Evolutionary conservation across 2,888 invertebrate species (phyloP).

Genomic region (Hirtodrosophila trivittata): DNA sequence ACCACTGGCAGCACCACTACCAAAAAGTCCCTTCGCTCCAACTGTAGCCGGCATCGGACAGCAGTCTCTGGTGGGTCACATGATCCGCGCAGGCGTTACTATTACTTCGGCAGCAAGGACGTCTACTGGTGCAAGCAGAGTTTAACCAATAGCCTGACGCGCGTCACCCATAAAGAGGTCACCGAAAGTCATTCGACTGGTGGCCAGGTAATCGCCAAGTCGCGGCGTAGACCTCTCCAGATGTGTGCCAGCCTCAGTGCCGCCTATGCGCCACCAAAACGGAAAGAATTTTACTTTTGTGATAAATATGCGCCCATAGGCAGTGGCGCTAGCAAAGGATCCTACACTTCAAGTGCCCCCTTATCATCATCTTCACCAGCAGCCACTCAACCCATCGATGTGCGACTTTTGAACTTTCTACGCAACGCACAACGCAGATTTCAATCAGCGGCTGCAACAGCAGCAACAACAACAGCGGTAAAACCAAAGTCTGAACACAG

Average conservation of each 20-base stretch:
- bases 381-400: conserved; percentile 57
- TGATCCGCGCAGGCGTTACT: conserved; percentile 70
- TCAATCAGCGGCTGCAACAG: conserved; percentile 47
- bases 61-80: conserved; percentile 13
- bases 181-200: conserved; percentile 11
- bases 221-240: conserved; percentile 61
- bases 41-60: conserved; percentile 35
- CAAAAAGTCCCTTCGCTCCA: conserved; percentile 34
- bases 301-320: conserved; percentile 64
- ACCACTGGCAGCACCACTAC: conserved; percentile 18
- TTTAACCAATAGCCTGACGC: conserved; percentile 44
- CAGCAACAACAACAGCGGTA: conserved; percentile 22
- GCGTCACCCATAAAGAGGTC: conserved; percentile 69
- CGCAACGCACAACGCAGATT: conserved; percentile 76
- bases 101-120: conserved; percentile 79
- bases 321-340: conserved; percentile 2
- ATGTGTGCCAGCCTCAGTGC: conserved; percentile 70
- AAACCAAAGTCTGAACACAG: conserved; percentile 47
- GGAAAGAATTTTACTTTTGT: conserved; percentile 69
- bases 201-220: conserved; percentile 60
- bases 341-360: conserved; percentile 12
- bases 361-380: background rate
- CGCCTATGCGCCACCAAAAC: conserved; percentile 62
- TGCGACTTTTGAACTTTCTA: conserved; percentile 73
- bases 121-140: conserved; percentile 81